Conservation (phyloP, 2,113 vertebrate species). For the Mugil cephalus region DNA sequence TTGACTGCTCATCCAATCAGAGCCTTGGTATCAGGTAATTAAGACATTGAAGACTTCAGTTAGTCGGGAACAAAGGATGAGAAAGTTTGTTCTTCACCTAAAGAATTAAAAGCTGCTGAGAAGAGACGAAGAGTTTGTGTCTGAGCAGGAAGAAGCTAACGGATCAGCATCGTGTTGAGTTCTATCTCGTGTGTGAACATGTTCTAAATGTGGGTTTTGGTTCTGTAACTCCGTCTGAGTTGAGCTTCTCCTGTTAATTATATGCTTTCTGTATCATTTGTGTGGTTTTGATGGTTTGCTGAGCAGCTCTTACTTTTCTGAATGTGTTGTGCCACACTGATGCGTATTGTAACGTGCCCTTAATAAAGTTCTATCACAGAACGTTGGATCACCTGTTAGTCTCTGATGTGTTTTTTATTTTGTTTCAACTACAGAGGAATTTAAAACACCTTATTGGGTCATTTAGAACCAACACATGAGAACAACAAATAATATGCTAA, state of each 20-base stretch:
- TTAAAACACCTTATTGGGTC: no score
- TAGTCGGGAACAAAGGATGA: slow-evolving; percentile 6
- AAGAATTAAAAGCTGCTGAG: no score
- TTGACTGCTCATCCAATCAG: neutral
- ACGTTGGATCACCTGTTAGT: neutral
- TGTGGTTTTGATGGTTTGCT: slow-evolving; percentile 16
- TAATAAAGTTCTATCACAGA: slow-evolving; percentile 45
- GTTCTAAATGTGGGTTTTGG: neutral
- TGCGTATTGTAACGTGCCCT: slow-evolving; percentile 33
- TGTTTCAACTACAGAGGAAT: no score
- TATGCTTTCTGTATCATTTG: neutral
- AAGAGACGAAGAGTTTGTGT: no score
- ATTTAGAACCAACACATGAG: no score
- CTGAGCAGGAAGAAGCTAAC: neutral
- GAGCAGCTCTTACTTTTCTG: slow-evolving; percentile 8
- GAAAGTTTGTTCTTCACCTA: neutral
- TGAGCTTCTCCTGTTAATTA: neutral
- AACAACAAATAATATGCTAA: no score
- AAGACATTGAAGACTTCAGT: slow-evolving; percentile 25
- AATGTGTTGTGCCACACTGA: slow-evolving; percentile 20
- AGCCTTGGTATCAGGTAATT: no score
- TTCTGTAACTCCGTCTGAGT: neutral
- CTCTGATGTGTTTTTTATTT: no score
- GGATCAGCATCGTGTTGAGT: neutral
- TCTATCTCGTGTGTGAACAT: neutral